phyloP scores from a whole-genome alignment of 2,113 vertebrate genomes.

The Synodontis membranacea region DNA sequence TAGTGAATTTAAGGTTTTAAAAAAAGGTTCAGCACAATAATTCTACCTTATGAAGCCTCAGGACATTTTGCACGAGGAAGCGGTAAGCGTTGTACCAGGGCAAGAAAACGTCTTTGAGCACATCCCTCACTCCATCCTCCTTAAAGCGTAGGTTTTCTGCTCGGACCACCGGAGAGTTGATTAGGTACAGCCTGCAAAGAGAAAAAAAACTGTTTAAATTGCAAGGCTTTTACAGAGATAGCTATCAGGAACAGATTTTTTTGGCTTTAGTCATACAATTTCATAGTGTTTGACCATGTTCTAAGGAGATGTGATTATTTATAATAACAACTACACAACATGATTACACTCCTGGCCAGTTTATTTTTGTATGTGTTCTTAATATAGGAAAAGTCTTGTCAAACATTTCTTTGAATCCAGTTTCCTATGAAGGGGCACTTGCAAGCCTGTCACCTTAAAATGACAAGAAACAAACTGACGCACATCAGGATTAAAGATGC shows the following conservation, averaged over 20 bases:
- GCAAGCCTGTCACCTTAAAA: background rate
- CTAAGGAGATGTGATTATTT: background rate
- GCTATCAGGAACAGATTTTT: background rate
- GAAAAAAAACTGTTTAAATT: background rate
- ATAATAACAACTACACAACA: background rate
- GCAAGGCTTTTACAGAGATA: background rate
- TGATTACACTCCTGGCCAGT: background rate
- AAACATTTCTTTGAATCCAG: background rate
- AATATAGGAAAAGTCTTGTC: background rate
- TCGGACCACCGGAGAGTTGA: slow-evolving; percentile 96
- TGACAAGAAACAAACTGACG: background rate
- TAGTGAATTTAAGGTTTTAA: background rate
- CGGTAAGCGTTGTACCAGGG: slow-evolving; percentile 99
- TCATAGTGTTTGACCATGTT: background rate
- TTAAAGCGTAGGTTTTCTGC: slow-evolving; percentile 97
- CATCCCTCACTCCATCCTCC: slow-evolving; percentile 92
- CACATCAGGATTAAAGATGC: background rate
- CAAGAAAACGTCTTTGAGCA: slow-evolving; percentile 96
- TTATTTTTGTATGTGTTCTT: background rate
- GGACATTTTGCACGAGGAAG: slow-evolving; percentile 91
- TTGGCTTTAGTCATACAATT: background rate
- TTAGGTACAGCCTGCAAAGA: slow-evolving; percentile 85
- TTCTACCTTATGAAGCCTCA: slow-evolving; percentile 86
- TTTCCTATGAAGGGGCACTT: background rate
- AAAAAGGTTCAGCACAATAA: background rate